Percentiles rank a stretch among this genome's conserved stretches.
Conservation (phyloP, 2,888 invertebrate genomes). For the Eudemis profundana region DNA sequence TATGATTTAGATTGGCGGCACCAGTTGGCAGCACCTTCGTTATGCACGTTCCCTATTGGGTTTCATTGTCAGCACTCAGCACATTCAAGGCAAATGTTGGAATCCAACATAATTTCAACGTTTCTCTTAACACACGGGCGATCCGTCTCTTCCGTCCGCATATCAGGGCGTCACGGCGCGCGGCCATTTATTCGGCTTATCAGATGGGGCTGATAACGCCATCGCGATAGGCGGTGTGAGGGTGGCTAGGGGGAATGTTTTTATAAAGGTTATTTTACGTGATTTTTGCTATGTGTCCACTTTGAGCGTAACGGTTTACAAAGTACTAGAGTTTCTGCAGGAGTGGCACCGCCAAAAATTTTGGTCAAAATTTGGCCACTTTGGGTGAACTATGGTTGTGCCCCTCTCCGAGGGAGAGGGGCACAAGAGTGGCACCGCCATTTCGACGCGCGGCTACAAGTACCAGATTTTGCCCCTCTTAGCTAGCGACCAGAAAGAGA, state of each 20-base stretch:
- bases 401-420: no score
- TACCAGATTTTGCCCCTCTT: no score
- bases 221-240: slow-evolving; percentile 60
- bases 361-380: no score
- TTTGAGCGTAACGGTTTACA: neutral
- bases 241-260: slow-evolving; percentile 21
- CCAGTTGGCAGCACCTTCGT: no score
- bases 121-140: slow-evolving; percentile 15
- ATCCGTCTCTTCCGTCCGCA: slow-evolving; percentile 51
- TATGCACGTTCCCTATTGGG: no score
- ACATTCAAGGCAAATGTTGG: slow-evolving; percentile 6
- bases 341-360: no score
- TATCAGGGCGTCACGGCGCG: slow-evolving; percentile 69
- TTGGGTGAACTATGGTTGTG: no score
- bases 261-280: slow-evolving; percentile 6
- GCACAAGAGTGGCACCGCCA: no score
- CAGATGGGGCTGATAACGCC: slow-evolving; percentile 65
- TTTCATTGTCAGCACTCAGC: neutral
- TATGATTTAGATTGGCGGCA: no score
- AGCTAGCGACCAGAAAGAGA: no score
- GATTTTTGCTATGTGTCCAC: slow-evolving; percentile 6
- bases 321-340: neutral
- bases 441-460: no score
- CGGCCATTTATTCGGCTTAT: slow-evolving; percentile 71
- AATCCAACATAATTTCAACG: slow-evolving; percentile 21